Evolutionary conservation across 2,797 vertebrate species (phyloP), one percentile per base, ranked within the genome.

Genomic region (Epinephelus awoara): DNA sequence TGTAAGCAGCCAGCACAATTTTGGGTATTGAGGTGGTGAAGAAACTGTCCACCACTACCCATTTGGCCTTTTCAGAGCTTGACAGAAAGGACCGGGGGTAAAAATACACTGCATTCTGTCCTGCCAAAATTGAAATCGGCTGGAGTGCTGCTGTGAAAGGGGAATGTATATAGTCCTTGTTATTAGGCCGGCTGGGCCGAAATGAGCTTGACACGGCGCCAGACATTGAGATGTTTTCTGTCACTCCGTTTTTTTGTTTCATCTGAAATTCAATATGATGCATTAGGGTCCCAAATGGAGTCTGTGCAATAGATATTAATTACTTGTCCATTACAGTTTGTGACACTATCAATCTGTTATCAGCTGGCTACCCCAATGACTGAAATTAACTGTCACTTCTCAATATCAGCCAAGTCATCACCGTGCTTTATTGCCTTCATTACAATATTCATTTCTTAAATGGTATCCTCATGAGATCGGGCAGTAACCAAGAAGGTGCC

Each of bases 331-430:
- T 94, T 92, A 89, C 67, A 38, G 80, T 92, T 88, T 92, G 86
- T 85, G 89, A 90, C 91, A 91, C 87, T 84, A 92, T 93, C 92
- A 94, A 90, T 93, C 93, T 94, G 92, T 89, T 90, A 90, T 92
- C 91, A 89, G 87, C 82, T 82, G 75, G 80, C 90, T 86, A 76
- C 80, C 76, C 84, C 86, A 87, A 63, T 90, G 89, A 89, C 80
- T 92, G 82, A 87, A 93, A 95, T 94, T 77, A 94, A 80, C 91
- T 92, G 92, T 93, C 92, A 90, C 90, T 80, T 88, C 79, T 90
- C 88, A 87, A 85, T 88, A 91, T 91, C 90, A 88, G 85, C 89
- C 79, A 73, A 92, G 89, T 90, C 86, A 86, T 92, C 92, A 79
- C 70, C 18, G 0, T 82, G 79, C 86, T 89, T 90, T 89, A 89